Evolutionary conservation across 1,140 invertebrate species (phyloP), one percentile per base, ranked within the genome.

Genomic region (Leptoteleia sp.): DNA sequence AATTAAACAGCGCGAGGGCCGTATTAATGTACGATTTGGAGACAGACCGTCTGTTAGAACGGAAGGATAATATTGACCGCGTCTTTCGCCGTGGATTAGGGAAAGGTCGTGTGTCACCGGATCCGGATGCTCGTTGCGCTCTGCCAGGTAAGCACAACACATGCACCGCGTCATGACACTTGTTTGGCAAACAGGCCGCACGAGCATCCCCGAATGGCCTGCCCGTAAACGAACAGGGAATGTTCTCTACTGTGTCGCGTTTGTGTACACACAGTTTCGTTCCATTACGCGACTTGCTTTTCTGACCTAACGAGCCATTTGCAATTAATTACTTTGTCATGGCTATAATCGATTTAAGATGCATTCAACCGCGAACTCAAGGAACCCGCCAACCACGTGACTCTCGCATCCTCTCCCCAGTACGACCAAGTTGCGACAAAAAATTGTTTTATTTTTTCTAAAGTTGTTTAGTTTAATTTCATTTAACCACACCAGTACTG

Each of bases 121-220:
- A 59, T 67, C 59, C 80, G 76, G 62, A 76, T 76, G 65, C 62
- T 52, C 61, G 71, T 81, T 64, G 57, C 67, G 80, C 70, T 76
- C 45, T 47, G 70, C 54, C 62, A 75, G 52, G 70, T 71, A 78
- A 52, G 76, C 65, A 77, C 61, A 71, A 77, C 59, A 71, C 65
- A 71, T 59, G 55, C 65, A 48, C n/a, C 57, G 40, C 27, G 29
- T 61, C 48, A 57, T 76, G 64, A 76, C 73, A 70, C 73, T 76
- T 70, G 73, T 76, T 76, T 61, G 64, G 50, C 50, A 70, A 76
- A 76, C 72, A 76, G 33, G 61, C 54, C 19, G 54, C 54, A 62
- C 43, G 67, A 67, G 29, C 64, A 65, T 67, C 75, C 59, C 59
- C 37, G 57, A n/a, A 55, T 71, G 59, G 52, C 61, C 52, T 43